Evolutionary conservation across 2,797 vertebrate genomes (phyloP).

Genomic region (Tympanoctomys barrerae): DNA sequence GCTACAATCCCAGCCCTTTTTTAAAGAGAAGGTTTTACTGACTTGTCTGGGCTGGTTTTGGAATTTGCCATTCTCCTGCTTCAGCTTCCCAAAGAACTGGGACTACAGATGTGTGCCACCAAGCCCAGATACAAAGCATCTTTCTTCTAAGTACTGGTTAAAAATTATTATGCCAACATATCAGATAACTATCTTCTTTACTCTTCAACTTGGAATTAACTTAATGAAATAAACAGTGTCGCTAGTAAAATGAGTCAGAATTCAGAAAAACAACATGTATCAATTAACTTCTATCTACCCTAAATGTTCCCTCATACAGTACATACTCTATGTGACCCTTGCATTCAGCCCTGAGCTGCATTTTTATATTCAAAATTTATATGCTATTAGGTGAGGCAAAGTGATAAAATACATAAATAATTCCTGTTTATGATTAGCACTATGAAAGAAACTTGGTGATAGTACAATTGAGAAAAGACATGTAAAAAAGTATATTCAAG

Average conservation of each 20-base stretch:
- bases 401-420: neutral
- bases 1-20: neutral
- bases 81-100: neutral
- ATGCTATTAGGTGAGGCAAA: neutral
- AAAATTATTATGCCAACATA: slow-evolving; percentile 24
- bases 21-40: neutral
- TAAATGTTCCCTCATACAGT: slow-evolving; percentile 4
- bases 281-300: slow-evolving; percentile 2
- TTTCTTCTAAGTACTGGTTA: slow-evolving; percentile 22
- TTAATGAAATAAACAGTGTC: neutral
- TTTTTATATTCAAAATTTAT: neutral
- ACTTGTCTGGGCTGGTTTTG: neutral
- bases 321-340: neutral
- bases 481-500: neutral
- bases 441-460: neutral
- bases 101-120: neutral
- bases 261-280: slow-evolving; percentile 20
- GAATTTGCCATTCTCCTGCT: neutral
- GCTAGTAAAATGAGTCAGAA: neutral
- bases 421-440: neutral
- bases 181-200: neutral
- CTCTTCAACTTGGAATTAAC: slow-evolving; percentile 1
- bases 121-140: neutral
- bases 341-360: neutral
- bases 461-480: neutral